Percentiles rank a stretch among this genome's conserved stretches.
Conservation (phyloP, 2,888 invertebrate genomes). For the Hyposoter didymator region DNA sequence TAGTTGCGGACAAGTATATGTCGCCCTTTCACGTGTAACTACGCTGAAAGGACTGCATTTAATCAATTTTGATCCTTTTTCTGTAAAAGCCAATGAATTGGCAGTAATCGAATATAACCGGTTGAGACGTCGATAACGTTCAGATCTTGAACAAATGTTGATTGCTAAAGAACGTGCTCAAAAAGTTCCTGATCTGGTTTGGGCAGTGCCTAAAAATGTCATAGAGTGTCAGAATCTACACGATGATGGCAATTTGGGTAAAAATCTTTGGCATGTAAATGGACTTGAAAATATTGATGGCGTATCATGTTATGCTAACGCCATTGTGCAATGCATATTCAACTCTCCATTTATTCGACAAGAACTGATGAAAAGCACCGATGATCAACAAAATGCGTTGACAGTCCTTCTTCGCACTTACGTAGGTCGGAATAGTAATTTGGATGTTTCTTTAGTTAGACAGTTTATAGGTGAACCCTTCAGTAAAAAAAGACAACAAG, state of each 20-base stretch:
- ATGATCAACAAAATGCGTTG: slow-evolving; percentile 15
- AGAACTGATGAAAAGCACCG: background rate
- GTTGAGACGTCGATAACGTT: slow-evolving; percentile 41
- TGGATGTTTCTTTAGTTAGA: slow-evolving; percentile 11
- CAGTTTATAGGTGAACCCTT: background rate
- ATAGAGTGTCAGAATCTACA: slow-evolving; percentile 39
- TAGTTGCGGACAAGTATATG: slow-evolving; percentile 69
- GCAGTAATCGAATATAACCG: slow-evolving; percentile 46
- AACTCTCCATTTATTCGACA: slow-evolving; percentile 34
- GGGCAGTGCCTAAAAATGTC: slow-evolving; percentile 38
- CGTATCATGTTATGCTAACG: slow-evolving; percentile 61
- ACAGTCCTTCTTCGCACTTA: too few relatives aligned
- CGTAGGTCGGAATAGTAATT: too few relatives aligned
- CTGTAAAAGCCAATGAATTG: slow-evolving; percentile 61
- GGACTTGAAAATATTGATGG: slow-evolving; percentile 54
- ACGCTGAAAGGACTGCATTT: slow-evolving; percentile 69
- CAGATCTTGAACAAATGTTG: slow-evolving; percentile 50
- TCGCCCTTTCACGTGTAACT: slow-evolving; percentile 71
- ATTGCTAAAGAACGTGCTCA: slow-evolving; percentile 4
- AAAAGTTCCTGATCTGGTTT: slow-evolving; percentile 52
- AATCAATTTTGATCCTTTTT: slow-evolving; percentile 69
- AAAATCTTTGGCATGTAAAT: slow-evolving; percentile 14
- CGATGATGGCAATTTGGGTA: background rate
- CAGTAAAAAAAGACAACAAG: background rate
- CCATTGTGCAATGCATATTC: slow-evolving; percentile 57